Conservation (phyloP, 2,888 invertebrate genomes). For the Spisula solida region DNA sequence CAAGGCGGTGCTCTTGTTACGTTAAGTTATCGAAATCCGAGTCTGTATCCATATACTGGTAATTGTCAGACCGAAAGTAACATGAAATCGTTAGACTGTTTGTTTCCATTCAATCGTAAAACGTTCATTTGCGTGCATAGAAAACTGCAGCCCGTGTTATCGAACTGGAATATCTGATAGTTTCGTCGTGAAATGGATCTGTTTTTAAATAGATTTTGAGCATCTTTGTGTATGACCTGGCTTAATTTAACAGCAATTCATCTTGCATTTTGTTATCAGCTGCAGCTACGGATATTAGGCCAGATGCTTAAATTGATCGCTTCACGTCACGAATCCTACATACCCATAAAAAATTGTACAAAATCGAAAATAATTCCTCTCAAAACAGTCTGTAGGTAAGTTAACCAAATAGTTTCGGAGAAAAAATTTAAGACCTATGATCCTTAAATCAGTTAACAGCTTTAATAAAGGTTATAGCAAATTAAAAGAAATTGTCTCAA, state of each 20-base stretch:
- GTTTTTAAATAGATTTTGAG: not conserved
- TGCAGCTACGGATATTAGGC: not conserved
- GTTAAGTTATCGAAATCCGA: not conserved
- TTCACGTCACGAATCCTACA: not conserved
- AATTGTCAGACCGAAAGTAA: not conserved
- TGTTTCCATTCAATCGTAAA: not conserved
- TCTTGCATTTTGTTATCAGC: not conserved
- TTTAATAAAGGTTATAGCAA: too few species aligned
- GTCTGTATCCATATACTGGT: not conserved
- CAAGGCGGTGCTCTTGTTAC: too few species aligned
- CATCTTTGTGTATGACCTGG: not conserved
- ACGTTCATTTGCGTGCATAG: not conserved
- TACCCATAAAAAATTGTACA: not conserved
- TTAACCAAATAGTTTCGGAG: not conserved
- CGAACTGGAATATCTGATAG: not conserved
- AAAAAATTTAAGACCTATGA: not conserved
- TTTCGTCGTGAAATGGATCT: not conserved
- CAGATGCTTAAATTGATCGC: not conserved
- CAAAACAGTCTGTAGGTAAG: not conserved
- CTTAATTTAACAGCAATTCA: not conserved
- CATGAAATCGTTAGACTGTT: not conserved
- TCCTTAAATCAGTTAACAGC: too few species aligned
- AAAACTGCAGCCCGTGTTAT: not conserved
- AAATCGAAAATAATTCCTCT: not conserved
- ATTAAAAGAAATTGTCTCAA: too few species aligned